Evolutionary conservation across 2,888 invertebrate genomes (phyloP), one percentile per base, ranked within the genome.

Genomic region (Prosopocoilus inquinatus): DNA sequence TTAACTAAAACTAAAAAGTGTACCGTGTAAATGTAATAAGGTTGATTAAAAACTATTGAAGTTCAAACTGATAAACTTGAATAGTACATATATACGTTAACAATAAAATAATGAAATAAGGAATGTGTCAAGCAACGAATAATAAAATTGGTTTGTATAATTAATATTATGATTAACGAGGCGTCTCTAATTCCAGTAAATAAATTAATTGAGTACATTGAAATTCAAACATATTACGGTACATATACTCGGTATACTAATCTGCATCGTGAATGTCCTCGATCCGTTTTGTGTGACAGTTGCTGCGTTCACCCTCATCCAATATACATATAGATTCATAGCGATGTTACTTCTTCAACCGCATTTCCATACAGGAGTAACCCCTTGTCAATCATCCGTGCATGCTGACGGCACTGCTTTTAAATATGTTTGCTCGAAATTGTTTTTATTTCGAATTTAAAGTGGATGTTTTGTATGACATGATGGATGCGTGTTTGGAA

Each of bases 401-500:
- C 61, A 65, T 65, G 70, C 74, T 70, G 70, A 71, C 70, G 74
- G 74, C 73, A 67, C 67, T 66, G 73, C 73, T 75, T 76, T 75
- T 74, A 75, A 76, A 76, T 76, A 75, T 75, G 75, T 75, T 75
- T 76, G 72, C 71, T 64, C 69, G 71, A 75, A 76, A 76, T 76
- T 76, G 76, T 76, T 76, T 76, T 76, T 76, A 76, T 76, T 76
- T 72, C 71, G 75, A 75, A 76, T 75, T 75, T 75, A 73, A 75
- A 76, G 75, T 75, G 74, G 73, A 66, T 75, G 74, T 69, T 72
- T 70, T 69, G 70, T 69, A 70, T 67, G 72, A 74, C 74, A 75
- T 75, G 75, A 75, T 74, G 74, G 73, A 75, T 75, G 73, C 69
- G 65, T 72, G 71, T 73, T 73, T 72, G 67, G 67, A 65, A 71